Conservation (phyloP, 1,140 invertebrate species). For the Fopius arisanus region DNA sequence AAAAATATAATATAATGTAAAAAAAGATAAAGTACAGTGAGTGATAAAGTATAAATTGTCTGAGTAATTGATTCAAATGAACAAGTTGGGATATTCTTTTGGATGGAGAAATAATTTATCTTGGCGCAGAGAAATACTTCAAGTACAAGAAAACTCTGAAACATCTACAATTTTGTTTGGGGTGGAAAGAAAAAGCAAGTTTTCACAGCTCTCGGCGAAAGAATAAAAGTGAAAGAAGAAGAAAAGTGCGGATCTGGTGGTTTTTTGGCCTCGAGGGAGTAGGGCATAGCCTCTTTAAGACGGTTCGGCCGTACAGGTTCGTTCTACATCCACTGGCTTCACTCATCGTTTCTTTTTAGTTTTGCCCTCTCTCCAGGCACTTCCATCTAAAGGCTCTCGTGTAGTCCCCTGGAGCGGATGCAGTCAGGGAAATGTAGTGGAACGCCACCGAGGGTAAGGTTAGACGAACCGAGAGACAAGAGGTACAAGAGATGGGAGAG, state of each 20-base stretch:
- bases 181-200: not conserved
- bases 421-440: constrained; percentile 53
- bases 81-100: no score
- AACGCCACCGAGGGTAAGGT: constrained; percentile 34
- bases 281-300: constrained; percentile 30
- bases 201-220: not conserved
- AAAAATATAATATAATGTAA: no score
- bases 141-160: no score
- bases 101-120: no score
- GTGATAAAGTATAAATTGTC: no score
- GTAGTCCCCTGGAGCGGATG: constrained; percentile 41
- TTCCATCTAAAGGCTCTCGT: constrained; percentile 6
- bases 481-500: constrained; percentile 8
- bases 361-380: not conserved
- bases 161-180: no score
- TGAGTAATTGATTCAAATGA: no score
- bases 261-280: not conserved
- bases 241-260: not conserved
- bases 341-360: constrained; percentile 16
- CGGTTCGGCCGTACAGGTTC: constrained; percentile 16
- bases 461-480: constrained; percentile 10
- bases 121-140: no score
- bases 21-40: no score
- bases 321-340: constrained; percentile 17
- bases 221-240: constrained; percentile 2